Percentiles rank a stretch among this genome's conserved stretches.
phyloP scores from a whole-genome alignment of 2,113 vertebrate species.

The Alethe diademata region DNA sequence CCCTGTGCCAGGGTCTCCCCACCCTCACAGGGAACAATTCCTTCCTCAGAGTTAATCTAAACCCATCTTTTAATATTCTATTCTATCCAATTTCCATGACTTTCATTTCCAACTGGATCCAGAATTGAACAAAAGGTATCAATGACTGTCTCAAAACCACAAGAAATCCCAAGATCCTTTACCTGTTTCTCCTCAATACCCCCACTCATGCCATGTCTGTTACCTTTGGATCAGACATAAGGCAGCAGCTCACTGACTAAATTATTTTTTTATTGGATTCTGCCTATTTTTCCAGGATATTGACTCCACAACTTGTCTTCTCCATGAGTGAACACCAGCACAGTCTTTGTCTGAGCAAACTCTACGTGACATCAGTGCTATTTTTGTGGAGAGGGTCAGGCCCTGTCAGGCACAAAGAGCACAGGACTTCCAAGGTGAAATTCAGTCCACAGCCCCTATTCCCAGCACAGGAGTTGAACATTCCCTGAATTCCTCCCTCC shows the following conservation, averaged over 20 bases:
- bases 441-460: neutral
- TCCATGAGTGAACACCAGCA: neutral
- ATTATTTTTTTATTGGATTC: neutral
- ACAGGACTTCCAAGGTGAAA: neutral
- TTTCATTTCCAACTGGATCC: neutral
- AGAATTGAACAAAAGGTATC: neutral
- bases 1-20: rapidly evolving
- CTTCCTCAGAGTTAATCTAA: neutral
- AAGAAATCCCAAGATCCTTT: neutral
- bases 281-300: neutral
- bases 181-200: neutral
- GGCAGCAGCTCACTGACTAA: neutral
- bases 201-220: rapidly evolving
- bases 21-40: neutral
- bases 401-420: neutral
- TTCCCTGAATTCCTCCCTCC: slow-evolving; percentile 19
- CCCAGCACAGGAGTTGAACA: neutral
- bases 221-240: neutral
- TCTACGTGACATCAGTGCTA: neutral
- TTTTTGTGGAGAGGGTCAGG: neutral
- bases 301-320: neutral
- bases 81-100: neutral
- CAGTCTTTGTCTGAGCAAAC: neutral
- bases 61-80: neutral
- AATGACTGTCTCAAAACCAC: neutral